These are phyloP conservation scores for Pluvialis apricaria DNA, from an alignment of 2,113 vertebrate genomes.

Conservation along the genomic window DNA sequence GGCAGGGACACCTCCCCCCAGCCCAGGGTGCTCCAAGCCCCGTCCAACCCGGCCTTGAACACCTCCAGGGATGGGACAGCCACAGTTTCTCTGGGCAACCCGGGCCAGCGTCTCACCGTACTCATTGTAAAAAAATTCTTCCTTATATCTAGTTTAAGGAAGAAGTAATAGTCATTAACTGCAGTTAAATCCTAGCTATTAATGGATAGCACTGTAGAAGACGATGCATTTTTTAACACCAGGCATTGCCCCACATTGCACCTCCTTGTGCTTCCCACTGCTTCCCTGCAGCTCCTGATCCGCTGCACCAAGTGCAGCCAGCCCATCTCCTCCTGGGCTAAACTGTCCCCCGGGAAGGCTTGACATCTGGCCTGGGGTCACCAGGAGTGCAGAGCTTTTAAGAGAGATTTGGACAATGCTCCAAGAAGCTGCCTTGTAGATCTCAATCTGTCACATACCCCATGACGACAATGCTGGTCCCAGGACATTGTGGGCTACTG, in stretches of 20 bases:
- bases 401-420: background rate
- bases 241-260: too few species aligned
- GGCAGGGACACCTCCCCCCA: background rate
- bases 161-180: background rate
- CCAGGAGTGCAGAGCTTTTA: background rate
- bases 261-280: background rate
- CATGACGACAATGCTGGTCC: background rate
- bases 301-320: rapidly evolving
- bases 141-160: background rate
- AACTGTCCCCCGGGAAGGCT: background rate
- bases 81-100: too few species aligned
- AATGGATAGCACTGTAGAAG: background rate
- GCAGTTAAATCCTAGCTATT: background rate
- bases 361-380: background rate
- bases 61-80: background rate
- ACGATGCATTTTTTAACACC: background rate
- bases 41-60: background rate
- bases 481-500: background rate
- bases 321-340: background rate
- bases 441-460: background rate
- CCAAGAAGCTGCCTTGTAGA: background rate
- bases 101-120: background rate
- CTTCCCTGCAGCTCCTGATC: background rate
- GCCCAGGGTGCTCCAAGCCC: background rate
- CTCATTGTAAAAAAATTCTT: background rate